Base-by-base conservation (phyloP, 2,113 vertebrate genomes). In the Albula glossodonta region DNA sequence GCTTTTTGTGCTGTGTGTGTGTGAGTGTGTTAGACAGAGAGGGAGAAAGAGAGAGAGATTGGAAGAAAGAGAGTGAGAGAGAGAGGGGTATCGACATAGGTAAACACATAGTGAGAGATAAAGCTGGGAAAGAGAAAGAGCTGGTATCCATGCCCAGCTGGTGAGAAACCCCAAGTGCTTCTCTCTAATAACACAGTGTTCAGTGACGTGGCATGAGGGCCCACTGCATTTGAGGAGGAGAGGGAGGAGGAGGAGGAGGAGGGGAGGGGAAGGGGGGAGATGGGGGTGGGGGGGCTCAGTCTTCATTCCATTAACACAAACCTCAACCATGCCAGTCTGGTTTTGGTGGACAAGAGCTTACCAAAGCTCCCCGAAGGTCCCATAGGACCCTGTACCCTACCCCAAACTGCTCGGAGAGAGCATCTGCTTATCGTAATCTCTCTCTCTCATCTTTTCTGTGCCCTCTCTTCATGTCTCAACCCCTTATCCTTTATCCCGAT, bases 321-420 rank as follows among this genome's bases (percentile, higher is more conserved):
- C n/a, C 78, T 78, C 89, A 90, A 91, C 91, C 92, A 93, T 84
- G 91, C 89, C 87, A 51, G 86, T 90, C 88, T 87, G 86, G 90
- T 57, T 81, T 84, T 87, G 56, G 87, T 78, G 87, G 89, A 88
- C 84, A 89, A 90, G 86, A 86, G 86, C 90, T 88, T 91, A 94
- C 95, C 95, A 94, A 95, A 82, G 92, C 90, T 94, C 94, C 96
- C 96, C 92, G 95, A 92, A 88, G 94, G 91, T 96, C 95, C 95
- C 94, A 87, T 91, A 96, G 95, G 95, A 96, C 94, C 95, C 88
- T 94, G 89, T 92, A 86, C 89, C 93, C 90, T 74, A 86, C 70
- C 11, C 50, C 51, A 53, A 15, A 51, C 5, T 9, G 5, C 49
- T 83, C 50, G 22, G 4, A n/a, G 22, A 9, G 50, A 10, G 22